Evolutionary conservation across 2,888 invertebrate genomes (phyloP), one percentile per base, ranked within the genome.

Genomic region (Rhamnusium bicolor): DNA sequence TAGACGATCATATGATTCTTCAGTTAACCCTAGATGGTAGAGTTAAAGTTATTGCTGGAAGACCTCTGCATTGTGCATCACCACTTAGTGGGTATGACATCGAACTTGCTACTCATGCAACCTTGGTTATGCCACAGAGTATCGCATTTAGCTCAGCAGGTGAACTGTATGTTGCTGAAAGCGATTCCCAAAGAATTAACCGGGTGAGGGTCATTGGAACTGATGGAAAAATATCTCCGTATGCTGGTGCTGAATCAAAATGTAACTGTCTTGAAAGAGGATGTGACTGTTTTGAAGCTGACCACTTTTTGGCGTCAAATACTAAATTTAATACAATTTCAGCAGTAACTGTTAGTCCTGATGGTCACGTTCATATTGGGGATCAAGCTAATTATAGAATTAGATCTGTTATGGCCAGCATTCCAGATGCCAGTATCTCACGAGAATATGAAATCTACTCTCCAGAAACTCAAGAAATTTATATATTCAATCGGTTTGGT

Each of bases 271-370:
- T 96, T 73, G 97, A 97, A 86, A 91, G 95, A 60, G 96, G 95
- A 2, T 98, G 98, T 84, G 95, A 96, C 84, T 98, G 98, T 85
- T 97, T 95, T 85, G 96, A 97, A 86, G 95, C 95, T 6, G 97
- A 96, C 80, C 94, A 97, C 87, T 95, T 95, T 89, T 88, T 98
- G 51, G 98, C 98, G 0, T 95, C 96, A 0, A 97, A 96, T 80
- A 96, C 98, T 0, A 95, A 97, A 87, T 97, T 98, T 86, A 97
- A 97, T 83, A 96, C 97, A 0, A 96, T 98, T 66, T 96, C 96
- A 0, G 95, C 98, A 0, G 92, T 99, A 1, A 93, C 96, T 3
- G 96, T 98, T 0, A 96, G 97, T 7, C 97, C 98, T 0, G 97
- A 98, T 85, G 97, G 98, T 0, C 94, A 96, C 21, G 94, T 99